Base-by-base conservation (phyloP, 1,140 invertebrate species). In the Eupristina koningsbergeri region DNA sequence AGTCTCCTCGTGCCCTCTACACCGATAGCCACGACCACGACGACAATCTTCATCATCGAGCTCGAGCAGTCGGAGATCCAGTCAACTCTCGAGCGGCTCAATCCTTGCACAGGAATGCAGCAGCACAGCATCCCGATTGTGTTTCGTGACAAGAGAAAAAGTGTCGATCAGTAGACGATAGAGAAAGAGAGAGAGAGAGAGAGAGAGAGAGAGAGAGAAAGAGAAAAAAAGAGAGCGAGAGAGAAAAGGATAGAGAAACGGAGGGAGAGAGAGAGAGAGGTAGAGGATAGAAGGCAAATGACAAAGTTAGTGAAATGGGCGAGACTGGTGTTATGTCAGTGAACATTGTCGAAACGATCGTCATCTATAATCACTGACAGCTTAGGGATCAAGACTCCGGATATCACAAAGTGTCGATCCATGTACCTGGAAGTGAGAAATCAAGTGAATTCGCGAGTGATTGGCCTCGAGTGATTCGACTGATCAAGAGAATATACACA, bases 351-450 rank as follows among this genome's bases (percentile, higher is more conserved):
- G 36, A 45, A 63, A 34, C 53, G 31, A 63, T 86, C 85, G 84
- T 88, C 85, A 85, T 85, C 84, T 86, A 86, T 86, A 79, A 76
- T 82, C 85, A 86, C 86, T 85, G 74, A 74, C 41, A 36, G 74
- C 86, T 79, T 84, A 74, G 74, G 79, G 87, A 80, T 86, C 87
- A 83, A 85, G n/a, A 86, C 80, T 74, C 82, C 81, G 75, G 64
- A 50, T 83, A 61, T 36, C 50, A 80, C 41, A 81, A 85, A 85
- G 75, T 85, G 80, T 75, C 80, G 22, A 81, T 81, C 50, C 9
- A 81, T 82, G 71, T 75, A 82, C 73, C 71, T 76, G 41, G 31
- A 75, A 82, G 80, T 82, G 80, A 82, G 41, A 82, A 63, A 29
- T 13, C 74, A 45, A 76, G 81, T 75, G 71, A 45, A 36, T 81